Base-by-base conservation (phyloP, 2,113 vertebrate species). In the Heteronetta atricapilla region DNA sequence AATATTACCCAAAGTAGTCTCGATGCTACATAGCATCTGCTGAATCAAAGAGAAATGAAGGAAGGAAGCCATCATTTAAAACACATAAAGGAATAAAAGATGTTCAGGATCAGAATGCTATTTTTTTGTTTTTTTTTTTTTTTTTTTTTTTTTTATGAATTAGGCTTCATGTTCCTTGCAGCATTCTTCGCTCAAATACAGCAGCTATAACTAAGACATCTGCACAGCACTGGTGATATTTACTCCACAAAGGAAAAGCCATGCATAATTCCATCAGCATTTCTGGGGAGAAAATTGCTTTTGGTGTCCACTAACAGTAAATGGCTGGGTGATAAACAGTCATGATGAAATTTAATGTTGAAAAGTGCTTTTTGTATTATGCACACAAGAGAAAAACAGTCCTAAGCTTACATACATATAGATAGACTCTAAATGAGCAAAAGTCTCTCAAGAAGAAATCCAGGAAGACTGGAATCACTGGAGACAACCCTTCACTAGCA, bases 11-110 rank as follows among this genome's bases (percentile, higher is more conserved):
- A 34, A 62, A 86, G 31, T 38, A 56, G 38, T 46, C 42, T 31
- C 86, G 64, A 68, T 90, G 69, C 40, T 86, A 82, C 76, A 46
- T 10, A 82, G 64, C 90, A 93, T 93, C 88, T 96, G 82, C 62
- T 88, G 77, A 86, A 95, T 94, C 90, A 97, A 95, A 96, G 83
- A 94, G 86, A 96, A 93, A 68, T 16, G n/a, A 76, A 95, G 80
- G 90, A 96, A 96, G 94, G 92, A 96, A 97, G 66, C 31, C 69
- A 89, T 84, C 23, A 96, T 79, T 92, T 94, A 58, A 86, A 95
- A 83, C 60, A 78, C 69, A 93, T 86, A 69, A 76, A 96, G 58
- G 66, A 89, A 96, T 79, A 90, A 95, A 96, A 96, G 58, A 86
- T 79, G 76, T 79, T 91, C 66, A 79, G 16, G 66, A 90, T 84